Evolutionary conservation across 2,888 invertebrate genomes (phyloP), one percentile per base, ranked within the genome.

Genomic region (Drosophila anceps): DNA sequence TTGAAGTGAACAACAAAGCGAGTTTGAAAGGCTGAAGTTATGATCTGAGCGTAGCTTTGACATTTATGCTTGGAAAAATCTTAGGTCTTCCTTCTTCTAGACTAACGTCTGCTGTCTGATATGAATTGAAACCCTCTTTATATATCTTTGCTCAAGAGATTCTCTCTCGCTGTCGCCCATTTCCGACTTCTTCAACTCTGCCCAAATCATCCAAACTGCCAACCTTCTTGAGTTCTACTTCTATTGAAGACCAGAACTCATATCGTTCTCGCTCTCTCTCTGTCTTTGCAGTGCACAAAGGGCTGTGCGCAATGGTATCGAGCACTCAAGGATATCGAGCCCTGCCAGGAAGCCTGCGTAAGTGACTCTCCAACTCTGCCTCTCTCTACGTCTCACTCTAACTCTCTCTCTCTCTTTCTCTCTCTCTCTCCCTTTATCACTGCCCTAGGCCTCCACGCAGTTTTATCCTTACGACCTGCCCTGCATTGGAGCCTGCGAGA

Each of bases 341-440:
- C 96, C 48, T 97, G 97, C 91, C 96, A 96, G 93, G 95, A 94
- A 84, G 95, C 96, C 92, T 98, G 97, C 93, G 97, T 97, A 94
- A 97, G 97, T 96, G 24, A 10, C 1, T 4, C 3, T 27, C 15
- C 15, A 1, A 20, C 9, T n/a, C 4, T 1, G 3, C n/a, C 2
- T 13, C 1, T 3, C 5, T 31, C 13, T 5, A 12, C 15, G 1
- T 3, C 24, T 6, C 1, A 4, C 8, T 8, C 46, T 27, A 12
- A 9, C 12, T n/a, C 48, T 13, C 5, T 4, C 33, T 24, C 13
- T 6, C 35, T 24, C 6, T 15, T 0, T n/a, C 12, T n/a, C 48
- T 13, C 5, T 4, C 33, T 24, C 13, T 6, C 35, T 24, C 6
- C n/a, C n/a, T n/a, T 15, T 33, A 5, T 24, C n/a, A 0, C 29